Percentiles rank a stretch among this genome's conserved stretches.
phyloP scores from a whole-genome alignment of 2,797 vertebrate genomes.

The Lepus townsendii region DNA sequence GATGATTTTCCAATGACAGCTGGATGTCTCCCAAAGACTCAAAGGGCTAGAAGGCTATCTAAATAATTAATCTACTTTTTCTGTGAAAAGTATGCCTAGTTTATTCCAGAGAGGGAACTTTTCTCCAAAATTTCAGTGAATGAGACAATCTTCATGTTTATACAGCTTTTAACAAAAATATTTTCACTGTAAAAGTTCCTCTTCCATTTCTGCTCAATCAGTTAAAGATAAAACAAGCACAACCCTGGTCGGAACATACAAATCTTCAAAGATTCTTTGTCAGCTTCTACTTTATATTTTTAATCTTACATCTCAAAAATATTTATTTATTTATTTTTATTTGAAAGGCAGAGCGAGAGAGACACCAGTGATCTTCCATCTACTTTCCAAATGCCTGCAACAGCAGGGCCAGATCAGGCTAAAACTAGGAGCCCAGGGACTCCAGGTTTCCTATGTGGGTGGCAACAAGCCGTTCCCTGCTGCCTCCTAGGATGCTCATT shows the following conservation, averaged over 20 bases:
- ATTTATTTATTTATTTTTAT: too few relatives aligned
- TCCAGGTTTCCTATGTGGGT: too few relatives aligned
- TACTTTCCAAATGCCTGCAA: too few relatives aligned
- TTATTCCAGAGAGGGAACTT: conserved; percentile 1
- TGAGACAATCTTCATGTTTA: neutral
- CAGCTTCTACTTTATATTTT: neutral
- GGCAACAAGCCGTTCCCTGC: too few relatives aligned
- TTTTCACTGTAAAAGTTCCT: conserved; percentile 6
- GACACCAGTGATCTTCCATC: too few relatives aligned
- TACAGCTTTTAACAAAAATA: conserved; percentile 5
- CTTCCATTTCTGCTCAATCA: neutral
- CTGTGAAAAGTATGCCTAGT: conserved; percentile 50
- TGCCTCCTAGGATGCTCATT: too few relatives aligned
- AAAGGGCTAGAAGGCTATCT: neutral
- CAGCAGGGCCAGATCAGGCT: too few relatives aligned
- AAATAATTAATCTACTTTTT: conserved; percentile 27
- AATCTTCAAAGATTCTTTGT: conserved; percentile 17
- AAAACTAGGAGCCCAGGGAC: too few relatives aligned
- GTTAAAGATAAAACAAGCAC: conserved; percentile 24
- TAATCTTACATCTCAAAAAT: neutral
- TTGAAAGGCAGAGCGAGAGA: too few relatives aligned
- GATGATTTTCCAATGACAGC: neutral
- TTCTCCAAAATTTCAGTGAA: conserved; percentile 21
- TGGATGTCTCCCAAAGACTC: neutral
- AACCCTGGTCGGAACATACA: neutral